Conservation (phyloP, 2,797 vertebrate genomes). For the Sciaenops ocellatus region DNA sequence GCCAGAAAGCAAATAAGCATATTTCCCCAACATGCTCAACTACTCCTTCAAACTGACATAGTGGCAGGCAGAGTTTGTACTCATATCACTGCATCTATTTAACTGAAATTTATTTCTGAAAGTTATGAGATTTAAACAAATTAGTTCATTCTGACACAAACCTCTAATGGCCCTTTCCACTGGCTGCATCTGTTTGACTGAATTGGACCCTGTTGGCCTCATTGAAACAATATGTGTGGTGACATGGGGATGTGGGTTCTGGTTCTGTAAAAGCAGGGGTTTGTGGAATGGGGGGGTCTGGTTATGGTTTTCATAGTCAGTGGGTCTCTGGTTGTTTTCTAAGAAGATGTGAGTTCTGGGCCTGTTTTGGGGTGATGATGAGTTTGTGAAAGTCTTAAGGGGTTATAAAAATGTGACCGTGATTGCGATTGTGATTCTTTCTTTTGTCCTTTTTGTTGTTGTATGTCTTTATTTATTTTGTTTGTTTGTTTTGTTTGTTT, state of each 20-base stretch:
- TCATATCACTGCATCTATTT: not conserved
- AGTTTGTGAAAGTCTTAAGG: slow-evolving; percentile 14
- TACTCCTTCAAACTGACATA: not conserved
- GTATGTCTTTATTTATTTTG: not conserved
- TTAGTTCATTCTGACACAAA: slow-evolving; percentile 6
- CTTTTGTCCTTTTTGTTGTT: slow-evolving; percentile 7
- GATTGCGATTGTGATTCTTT: not conserved
- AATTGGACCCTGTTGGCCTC: slow-evolving; percentile 30
- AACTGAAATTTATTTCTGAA: slow-evolving; percentile 7
- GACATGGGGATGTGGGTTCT: slow-evolving; percentile 49
- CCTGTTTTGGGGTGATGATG: slow-evolving; percentile 23
- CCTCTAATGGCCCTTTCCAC: slow-evolving; percentile 8
- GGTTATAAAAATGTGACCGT: slow-evolving; percentile 7
- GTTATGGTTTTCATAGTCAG: slow-evolving; percentile 16
- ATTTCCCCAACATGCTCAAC: not conserved
- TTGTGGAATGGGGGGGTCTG: slow-evolving; percentile 37
- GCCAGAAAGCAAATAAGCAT: not conserved
- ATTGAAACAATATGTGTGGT: slow-evolving; percentile 57
- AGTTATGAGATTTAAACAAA: slow-evolving; percentile 30
- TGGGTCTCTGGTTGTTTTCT: slow-evolving; percentile 6
- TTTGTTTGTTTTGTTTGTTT: not conserved
- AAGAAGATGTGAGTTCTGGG: slow-evolving; percentile 15
- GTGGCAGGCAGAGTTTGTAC: not conserved
- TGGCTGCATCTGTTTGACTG: slow-evolving; percentile 49
- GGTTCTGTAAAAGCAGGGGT: slow-evolving; percentile 45